A percentile compares a stretch with the other conserved stretches of the same genome.
Evolutionary conservation across 1,140 invertebrate species (phyloP).

Genomic region (Nixonia krombeini): DNA sequence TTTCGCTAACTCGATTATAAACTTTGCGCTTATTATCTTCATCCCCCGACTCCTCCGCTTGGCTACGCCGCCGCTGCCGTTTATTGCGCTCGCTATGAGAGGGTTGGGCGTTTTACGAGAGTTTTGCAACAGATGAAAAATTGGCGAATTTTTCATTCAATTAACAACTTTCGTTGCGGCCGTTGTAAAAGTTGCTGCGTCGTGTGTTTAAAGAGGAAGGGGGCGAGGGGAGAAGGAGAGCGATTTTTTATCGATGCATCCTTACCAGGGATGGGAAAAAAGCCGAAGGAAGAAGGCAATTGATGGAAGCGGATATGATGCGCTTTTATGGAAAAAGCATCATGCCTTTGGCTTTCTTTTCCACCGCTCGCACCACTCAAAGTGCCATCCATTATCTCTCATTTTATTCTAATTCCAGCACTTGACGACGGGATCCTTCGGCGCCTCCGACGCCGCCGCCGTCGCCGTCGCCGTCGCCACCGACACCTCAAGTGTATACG

Average conservation of each 20-base stretch:
- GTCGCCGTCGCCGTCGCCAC: background rate
- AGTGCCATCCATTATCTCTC: background rate
- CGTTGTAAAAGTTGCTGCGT: background rate
- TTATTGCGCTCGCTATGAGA: slow-evolving; percentile 62
- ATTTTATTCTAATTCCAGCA: slow-evolving; percentile 1
- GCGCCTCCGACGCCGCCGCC: background rate
- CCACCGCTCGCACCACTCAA: background rate
- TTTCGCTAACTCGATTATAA: slow-evolving; percentile 68
- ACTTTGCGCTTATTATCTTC: slow-evolving; percentile 62
- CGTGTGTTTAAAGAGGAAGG: background rate
- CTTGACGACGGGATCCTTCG: background rate
- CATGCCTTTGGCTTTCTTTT: background rate
- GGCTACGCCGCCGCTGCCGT: slow-evolving; percentile 22
- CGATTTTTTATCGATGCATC: background rate
- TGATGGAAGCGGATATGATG: background rate
- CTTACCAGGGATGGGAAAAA: background rate
- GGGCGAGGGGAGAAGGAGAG: no score
- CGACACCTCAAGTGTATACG: no score
- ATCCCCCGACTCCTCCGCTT: slow-evolving; percentile 17
- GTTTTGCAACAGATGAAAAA: slow-evolving; percentile 33
- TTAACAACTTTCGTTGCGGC: no score
- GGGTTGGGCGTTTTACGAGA: slow-evolving; percentile 49
- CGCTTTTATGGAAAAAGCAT: background rate
- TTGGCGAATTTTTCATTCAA: slow-evolving; percentile 1
- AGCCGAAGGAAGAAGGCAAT: background rate